These are phyloP conservation scores for Drosophila kambysellisi DNA, from an alignment of 2,888 invertebrate species.

Conservation along the genomic window DNA sequence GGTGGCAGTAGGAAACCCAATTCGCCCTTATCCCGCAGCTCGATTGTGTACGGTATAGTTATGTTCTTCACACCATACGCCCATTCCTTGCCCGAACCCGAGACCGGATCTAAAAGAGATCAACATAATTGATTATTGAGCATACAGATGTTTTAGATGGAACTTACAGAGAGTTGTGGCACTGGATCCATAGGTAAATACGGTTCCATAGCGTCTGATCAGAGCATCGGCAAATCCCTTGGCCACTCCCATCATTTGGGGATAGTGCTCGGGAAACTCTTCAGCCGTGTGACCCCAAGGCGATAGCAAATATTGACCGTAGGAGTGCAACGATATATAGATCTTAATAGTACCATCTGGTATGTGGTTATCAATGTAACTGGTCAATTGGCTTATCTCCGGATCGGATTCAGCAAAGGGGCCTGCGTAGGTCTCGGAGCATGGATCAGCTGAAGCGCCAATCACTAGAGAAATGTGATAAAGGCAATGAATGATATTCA, in stretches of 20 bases:
- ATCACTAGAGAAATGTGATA: constrained; percentile 60
- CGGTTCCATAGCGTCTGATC: constrained; percentile 86
- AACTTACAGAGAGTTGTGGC: constrained; percentile 87
- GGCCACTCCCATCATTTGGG: constrained; percentile 86
- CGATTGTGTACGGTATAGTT: constrained; percentile 87
- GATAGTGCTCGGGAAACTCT: constrained; percentile 85
- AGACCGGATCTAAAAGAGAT: constrained; percentile 82
- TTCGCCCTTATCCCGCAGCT: constrained; percentile 88
- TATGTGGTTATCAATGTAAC: constrained; percentile 85
- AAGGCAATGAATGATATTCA: neutral
- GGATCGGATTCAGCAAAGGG: constrained; percentile 87
- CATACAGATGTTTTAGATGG: neutral
- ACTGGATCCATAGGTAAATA: constrained; percentile 86
- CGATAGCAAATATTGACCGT: constrained; percentile 87
- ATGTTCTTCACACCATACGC: constrained; percentile 86
- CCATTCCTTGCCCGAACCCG: constrained; percentile 86
- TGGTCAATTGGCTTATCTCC: constrained; percentile 86
- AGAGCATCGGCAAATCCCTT: constrained; percentile 87
- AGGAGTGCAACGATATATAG: constrained; percentile 88
- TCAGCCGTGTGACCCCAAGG: constrained; percentile 87
- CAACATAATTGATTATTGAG: neutral
- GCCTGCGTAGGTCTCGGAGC: constrained; percentile 86
- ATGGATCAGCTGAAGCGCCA: constrained; percentile 86
- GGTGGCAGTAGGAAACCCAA: constrained; percentile 90
- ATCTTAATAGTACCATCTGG: constrained; percentile 85